Evolutionary conservation across 2,797 vertebrate species (phyloP), one percentile per base, ranked within the genome.

Genomic region (Dendrocincla fuliginosa): DNA sequence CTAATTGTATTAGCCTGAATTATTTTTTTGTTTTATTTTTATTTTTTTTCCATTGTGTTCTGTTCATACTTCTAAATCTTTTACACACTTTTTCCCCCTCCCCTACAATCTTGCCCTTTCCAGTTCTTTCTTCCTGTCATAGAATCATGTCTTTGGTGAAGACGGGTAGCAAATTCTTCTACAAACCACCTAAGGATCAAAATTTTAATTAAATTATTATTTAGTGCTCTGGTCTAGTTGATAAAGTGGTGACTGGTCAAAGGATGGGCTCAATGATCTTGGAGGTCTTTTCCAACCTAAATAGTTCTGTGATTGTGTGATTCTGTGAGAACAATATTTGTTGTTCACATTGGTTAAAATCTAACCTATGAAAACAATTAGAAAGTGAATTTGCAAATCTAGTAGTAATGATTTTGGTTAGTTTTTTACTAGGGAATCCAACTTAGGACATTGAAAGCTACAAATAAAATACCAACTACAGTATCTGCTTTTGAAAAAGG

Each of bases 81-180:
- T 44, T 30, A 32, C 0, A 3, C 4, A 5, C 44, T 42, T 47
- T 14, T 47, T 13, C 14, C 28, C 2, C 0, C 42, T 19, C 8
- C 5, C 1, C 28, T 57, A 13, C 7, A 8, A 22, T 46, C 44
- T 67, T 84, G 19, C 52, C 16, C 28, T 86, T 86, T 90, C 9
- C 22, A 39, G 9, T 75, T 67, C 22, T 50, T 90, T 64, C 12
- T 81, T 78, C 25, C 7, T 56, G 9, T 61, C 33, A 44, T 5
- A 53, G 14, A 6, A 2, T 39, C 7, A 19, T 30, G 18, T 16
- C 15, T 46, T 80, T 77, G 9, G 15, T 32, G 5, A 16, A 69
- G 13, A 46, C 7, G 65, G 6, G 9, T 44, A 76, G 10, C 2
- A 84, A 77, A 63, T 87, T 37, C 1, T 74, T 37, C 55, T 60